Evolutionary conservation across 2,797 vertebrate genomes (phyloP).

Genomic region (Gouania willdenowi): DNA sequence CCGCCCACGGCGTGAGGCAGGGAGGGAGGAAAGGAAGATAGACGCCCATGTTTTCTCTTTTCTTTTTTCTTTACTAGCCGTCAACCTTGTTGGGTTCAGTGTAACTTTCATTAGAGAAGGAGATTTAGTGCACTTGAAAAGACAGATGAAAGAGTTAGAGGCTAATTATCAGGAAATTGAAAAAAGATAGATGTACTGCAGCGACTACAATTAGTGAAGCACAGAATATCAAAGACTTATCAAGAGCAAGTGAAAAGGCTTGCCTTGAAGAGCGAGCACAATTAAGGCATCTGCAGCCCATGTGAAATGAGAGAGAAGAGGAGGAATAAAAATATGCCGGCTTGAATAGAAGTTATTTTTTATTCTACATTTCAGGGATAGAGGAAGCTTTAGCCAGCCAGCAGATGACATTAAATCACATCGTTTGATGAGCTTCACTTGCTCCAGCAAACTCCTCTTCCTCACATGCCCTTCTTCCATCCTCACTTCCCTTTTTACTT

Average conservation of each 20-base stretch:
- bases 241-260: conserved; percentile 74
- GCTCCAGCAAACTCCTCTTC: conserved; percentile 22
- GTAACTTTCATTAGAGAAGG: conserved; percentile 77
- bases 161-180: conserved; percentile 79
- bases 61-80: conserved; percentile 56
- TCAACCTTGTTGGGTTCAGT: conserved; percentile 76
- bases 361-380: conserved; percentile 32
- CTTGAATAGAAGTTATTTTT: conserved; percentile 53
- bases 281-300: conserved; percentile 71
- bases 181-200: conserved; percentile 79
- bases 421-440: conserved; percentile 47
- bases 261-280: conserved; percentile 74
- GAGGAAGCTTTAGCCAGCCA: conserved; percentile 29
- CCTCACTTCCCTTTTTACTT: conserved; percentile 16
- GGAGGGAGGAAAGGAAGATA: conserved; percentile 5
- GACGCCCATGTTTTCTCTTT: conserved; percentile 23
- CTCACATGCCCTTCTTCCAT: conserved; percentile 28
- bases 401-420: conserved; percentile 57
- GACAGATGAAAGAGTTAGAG: conserved; percentile 79
- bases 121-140: conserved; percentile 78
- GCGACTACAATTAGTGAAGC: conserved; percentile 76
- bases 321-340: conserved; percentile 68
- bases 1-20: conserved; percentile 56
- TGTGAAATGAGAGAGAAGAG: conserved; percentile 70
- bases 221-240: conserved; percentile 77